Evolutionary conservation across 1,140 invertebrate species (phyloP).

Genomic region (Anastrepha ludens): DNA sequence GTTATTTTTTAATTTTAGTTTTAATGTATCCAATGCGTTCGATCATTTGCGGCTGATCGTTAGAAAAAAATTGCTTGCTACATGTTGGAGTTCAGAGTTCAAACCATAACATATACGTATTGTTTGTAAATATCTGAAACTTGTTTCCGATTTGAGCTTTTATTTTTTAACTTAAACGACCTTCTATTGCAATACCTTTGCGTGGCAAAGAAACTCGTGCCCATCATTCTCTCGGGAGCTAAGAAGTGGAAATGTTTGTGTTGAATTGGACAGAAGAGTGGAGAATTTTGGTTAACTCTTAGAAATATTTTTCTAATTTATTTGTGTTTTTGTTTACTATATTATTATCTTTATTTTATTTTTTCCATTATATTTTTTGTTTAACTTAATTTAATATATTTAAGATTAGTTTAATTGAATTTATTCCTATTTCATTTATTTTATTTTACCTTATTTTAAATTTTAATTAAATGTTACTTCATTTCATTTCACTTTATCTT

Average conservation of each 20-base stretch:
- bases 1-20: neutral
- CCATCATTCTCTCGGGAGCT: neutral
- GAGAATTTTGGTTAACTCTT: too few relatives aligned
- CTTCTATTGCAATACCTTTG: too few relatives aligned
- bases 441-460: too few relatives aligned
- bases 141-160: slow-evolving; percentile 27
- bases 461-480: neutral
- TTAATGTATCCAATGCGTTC: neutral
- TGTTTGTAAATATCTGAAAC: neutral
- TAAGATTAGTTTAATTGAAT: too few relatives aligned
- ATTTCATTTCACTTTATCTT: neutral
- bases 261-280: too few relatives aligned
- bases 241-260: too few relatives aligned
- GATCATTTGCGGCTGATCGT: slow-evolving; percentile 18
- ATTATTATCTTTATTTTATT: neutral
- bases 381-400: too few relatives aligned
- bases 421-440: neutral
- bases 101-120: neutral
- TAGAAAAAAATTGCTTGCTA: neutral
- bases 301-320: neutral
- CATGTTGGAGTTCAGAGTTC: slow-evolving; percentile 1
- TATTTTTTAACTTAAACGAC: neutral
- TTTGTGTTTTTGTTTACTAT: neutral
- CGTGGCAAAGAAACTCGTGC: neutral
- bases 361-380: too few relatives aligned